Percentiles rank a stretch among this genome's conserved stretches.
Conservation (phyloP, 2,797 vertebrate genomes). For the Etheostoma perlongum region DNA sequence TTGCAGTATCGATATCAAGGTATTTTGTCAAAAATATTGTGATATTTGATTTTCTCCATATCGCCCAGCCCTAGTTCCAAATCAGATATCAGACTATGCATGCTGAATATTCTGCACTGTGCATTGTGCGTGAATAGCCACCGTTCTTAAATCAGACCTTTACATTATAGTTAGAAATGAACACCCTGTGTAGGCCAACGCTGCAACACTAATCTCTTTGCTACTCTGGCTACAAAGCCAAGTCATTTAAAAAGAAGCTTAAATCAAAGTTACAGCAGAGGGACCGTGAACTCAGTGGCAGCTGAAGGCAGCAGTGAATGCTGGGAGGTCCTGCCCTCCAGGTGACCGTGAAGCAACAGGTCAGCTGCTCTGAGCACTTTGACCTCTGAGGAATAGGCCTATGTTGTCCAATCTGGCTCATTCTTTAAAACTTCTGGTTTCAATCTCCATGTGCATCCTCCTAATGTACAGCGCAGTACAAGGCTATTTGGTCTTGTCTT, state of each 20-base stretch:
- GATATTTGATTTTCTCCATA: no score
- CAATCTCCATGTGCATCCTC: neutral
- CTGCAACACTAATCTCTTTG: neutral
- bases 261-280: slow-evolving; percentile 16
- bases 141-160: slow-evolving; percentile 4
- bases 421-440: slow-evolving; percentile 21
- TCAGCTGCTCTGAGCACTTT: slow-evolving; percentile 42
- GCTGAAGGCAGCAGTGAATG: slow-evolving; percentile 32
- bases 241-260: slow-evolving; percentile 52
- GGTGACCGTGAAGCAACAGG: slow-evolving; percentile 55
- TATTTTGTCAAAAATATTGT: no score
- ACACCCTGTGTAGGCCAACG: neutral
- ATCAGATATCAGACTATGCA: slow-evolving; percentile 15
- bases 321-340: slow-evolving; percentile 52
- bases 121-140: neutral
- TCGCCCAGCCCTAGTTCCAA: no score
- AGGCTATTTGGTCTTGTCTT: neutral
- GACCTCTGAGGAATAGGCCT: slow-evolving; percentile 20
- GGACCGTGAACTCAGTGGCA: slow-evolving; percentile 17
- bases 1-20: no score
- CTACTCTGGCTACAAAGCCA: slow-evolving; percentile 9
- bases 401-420: neutral
- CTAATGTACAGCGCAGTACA: neutral
- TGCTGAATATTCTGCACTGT: neutral
- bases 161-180: neutral